Evolutionary conservation across 64 coral and sea anemone genomes (phyloP), one percentile per base, ranked within the genome.

Genomic region (Actinia equina): DNA sequence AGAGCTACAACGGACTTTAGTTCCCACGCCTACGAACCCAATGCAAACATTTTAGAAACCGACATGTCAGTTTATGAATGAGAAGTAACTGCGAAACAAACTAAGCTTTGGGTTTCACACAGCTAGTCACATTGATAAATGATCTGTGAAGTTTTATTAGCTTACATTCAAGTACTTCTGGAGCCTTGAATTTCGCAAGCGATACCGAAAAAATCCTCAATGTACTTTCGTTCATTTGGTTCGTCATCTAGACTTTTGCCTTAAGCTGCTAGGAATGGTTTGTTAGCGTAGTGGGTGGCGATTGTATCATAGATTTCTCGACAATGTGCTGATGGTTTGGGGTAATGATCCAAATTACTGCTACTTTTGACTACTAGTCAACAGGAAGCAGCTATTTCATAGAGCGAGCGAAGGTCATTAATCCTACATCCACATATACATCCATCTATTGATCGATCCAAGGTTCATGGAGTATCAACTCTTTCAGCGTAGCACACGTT

Each of bases 81-180:
- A 74, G 23, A 74, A 74, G 23, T 37, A 74, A 74, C 69, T 74
- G 69, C 41, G 69, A 74, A 74, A 74, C n/a, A n/a, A 74, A 12
- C 25, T 13, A 14, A 74, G n/a, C 69, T 37, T 30, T 74, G n/a
- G 41, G 23, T 30, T 74, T 74, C 23, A 37, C n/a, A 23, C n/a
- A 65, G 22, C 62, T 74, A 74, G 54, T 74, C 69, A 74, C 69
- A 30, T 41, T 74, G 69, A 74, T 74, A 74, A 74, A 74, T 74
- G 69, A 74, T 11, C 11, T 74, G 69, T 37, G 26, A 74, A 74
- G 26, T 74, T 74, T 74, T 74, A 37, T 30, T 9, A 74, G 27
- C 27, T 74, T 26, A n/a, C n/a, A n/a, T n/a, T n/a, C n/a, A n/a
- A n/a, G n/a, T n/a, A n/a, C 1, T 56, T 15, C 14, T 13, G 1